Conservation (phyloP, 2,797 vertebrate genomes). For the Numenius phaeopus region DNA sequence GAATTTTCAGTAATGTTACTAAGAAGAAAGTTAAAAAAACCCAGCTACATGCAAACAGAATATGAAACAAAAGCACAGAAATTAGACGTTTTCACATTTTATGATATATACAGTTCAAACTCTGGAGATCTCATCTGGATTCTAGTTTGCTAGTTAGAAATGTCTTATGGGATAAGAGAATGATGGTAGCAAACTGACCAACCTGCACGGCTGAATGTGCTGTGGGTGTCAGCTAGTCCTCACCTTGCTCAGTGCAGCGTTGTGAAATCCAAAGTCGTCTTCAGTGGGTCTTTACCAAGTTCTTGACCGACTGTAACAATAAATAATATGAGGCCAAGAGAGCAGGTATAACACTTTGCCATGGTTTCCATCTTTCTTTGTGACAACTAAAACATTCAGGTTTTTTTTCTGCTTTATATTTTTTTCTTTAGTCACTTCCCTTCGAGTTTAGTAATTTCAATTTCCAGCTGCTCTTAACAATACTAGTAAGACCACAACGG, state of each 20-base stretch:
- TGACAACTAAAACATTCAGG: neutral
- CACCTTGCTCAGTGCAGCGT: neutral
- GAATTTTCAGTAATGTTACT: neutral
- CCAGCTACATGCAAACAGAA: neutral
- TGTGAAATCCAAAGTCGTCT: neutral
- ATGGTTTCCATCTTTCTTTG: neutral
- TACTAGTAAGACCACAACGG: neutral
- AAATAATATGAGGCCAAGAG: neutral
- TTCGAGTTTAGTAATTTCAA: neutral
- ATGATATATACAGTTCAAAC: neutral
- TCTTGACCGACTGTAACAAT: neutral
- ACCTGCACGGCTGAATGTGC: neutral
- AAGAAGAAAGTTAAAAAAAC: neutral
- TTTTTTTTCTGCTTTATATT: neutral
- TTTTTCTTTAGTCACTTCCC: neutral
- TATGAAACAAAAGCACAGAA: neutral
- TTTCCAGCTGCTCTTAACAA: neutral
- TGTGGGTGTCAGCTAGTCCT: neutral
- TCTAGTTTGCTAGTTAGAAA: neutral
- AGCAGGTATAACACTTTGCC: neutral
- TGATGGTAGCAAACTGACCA: neutral
- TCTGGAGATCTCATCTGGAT: neutral
- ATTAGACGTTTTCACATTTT: neutral
- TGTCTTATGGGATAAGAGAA: neutral
- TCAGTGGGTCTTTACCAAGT: neutral